Percentiles rank a stretch among this genome's conserved stretches.
Conservation (phyloP, 2,113 vertebrate species). For the Bujurquina vittata region DNA sequence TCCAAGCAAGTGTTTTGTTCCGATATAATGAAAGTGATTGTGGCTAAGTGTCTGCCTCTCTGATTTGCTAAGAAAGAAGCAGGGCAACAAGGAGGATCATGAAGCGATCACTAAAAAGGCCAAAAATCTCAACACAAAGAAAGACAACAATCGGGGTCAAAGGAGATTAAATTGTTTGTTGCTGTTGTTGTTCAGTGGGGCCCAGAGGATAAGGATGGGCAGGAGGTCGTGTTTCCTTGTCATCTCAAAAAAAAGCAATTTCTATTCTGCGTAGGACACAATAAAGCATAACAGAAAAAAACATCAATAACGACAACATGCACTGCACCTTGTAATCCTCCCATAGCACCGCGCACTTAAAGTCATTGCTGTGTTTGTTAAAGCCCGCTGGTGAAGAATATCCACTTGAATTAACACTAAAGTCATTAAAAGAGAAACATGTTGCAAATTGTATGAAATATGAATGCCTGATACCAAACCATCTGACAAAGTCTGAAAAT, state of each 20-base stretch:
- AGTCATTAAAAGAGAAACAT: slow-evolving; percentile 20
- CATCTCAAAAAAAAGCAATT: slow-evolving; percentile 61
- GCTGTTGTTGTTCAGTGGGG: slow-evolving; percentile 38
- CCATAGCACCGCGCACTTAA: slow-evolving; percentile 49
- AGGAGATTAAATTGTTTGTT: slow-evolving; percentile 68
- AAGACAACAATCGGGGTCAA: slow-evolving; percentile 56
- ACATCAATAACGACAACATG: slow-evolving; percentile 61
- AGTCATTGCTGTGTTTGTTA: slow-evolving; percentile 41
- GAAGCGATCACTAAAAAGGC: slow-evolving; percentile 58
- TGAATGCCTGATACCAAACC: slow-evolving; percentile 25
- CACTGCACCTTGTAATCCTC: slow-evolving; percentile 77
- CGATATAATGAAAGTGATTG: slow-evolving; percentile 60
- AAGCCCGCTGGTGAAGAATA: slow-evolving; percentile 9
- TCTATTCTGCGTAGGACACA: slow-evolving; percentile 43
- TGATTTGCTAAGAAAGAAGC: slow-evolving; percentile 23
- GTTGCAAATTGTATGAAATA: slow-evolving; percentile 44
- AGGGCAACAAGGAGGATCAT: slow-evolving; percentile 46
- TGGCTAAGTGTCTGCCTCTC: slow-evolving; percentile 7
- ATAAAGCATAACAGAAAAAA: slow-evolving; percentile 38
- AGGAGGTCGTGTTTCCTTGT: slow-evolving; percentile 44
- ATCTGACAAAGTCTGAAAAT: slow-evolving; percentile 33
- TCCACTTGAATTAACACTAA: slow-evolving; percentile 26
- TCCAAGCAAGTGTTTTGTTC: slow-evolving; percentile 49
- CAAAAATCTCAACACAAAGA: slow-evolving; percentile 63
- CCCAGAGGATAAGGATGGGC: slow-evolving; percentile 15